These are phyloP conservation scores for Bubo bubo DNA, from an alignment of 2,113 vertebrate species.

Conservation along the genomic window DNA sequence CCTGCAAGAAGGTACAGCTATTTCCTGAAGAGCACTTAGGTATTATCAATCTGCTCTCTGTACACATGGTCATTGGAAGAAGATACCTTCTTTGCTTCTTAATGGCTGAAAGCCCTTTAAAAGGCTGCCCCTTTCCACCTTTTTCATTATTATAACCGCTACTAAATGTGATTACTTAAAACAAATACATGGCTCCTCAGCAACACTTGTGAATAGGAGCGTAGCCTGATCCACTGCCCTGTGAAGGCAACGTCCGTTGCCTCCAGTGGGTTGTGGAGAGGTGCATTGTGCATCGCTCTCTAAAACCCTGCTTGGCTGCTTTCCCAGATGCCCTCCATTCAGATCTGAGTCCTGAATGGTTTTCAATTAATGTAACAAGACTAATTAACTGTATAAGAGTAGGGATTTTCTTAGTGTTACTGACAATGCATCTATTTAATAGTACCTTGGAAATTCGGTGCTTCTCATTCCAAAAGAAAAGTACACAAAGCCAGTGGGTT, in stretches of 20 bases:
- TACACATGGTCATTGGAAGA: neutral
- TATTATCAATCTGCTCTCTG: neutral
- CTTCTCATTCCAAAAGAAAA: neutral
- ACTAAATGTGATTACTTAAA: neutral
- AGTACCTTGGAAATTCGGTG: slow-evolving; percentile 4
- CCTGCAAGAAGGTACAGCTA: neutral
- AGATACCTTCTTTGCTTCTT: neutral
- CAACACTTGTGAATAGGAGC: neutral
- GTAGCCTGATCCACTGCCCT: neutral
- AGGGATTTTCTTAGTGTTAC: neutral
- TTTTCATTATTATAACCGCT: neutral
- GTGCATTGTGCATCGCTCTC: neutral
- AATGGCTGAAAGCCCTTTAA: neutral
- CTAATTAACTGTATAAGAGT: slow-evolving; percentile 56
- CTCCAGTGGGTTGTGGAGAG: neutral
- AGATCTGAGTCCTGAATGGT: slow-evolving; percentile 3
- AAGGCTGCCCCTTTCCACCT: neutral
- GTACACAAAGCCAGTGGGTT: neutral
- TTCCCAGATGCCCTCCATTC: slow-evolving; percentile 27
- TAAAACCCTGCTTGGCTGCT: neutral
- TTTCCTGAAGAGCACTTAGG: neutral
- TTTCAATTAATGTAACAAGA: slow-evolving; percentile 58
- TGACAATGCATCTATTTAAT: slow-evolving; percentile 27
- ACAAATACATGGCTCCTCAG: neutral
- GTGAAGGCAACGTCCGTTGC: neutral